Conservation (phyloP, 2,888 invertebrate genomes). For the Tenthredo scrophulariae region DNA sequence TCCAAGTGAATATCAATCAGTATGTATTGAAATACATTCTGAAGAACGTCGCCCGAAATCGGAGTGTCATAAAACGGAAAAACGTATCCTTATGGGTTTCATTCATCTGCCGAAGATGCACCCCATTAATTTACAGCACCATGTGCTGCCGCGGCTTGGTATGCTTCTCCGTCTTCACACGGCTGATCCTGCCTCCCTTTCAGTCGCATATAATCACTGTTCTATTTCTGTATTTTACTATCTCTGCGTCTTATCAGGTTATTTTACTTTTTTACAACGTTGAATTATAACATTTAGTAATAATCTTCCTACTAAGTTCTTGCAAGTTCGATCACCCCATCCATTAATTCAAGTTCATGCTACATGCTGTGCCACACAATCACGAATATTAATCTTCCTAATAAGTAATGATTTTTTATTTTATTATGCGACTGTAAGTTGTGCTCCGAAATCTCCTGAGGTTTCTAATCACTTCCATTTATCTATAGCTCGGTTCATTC, state of each 20-base stretch:
- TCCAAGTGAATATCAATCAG: not conserved
- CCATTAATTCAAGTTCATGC: not conserved
- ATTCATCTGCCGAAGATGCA: not conserved
- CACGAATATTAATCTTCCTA: not conserved
- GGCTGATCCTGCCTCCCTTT: not conserved
- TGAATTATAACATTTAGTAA: not conserved
- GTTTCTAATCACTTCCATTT: not conserved
- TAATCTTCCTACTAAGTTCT: not conserved
- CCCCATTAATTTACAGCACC: not conserved
- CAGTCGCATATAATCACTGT: not conserved
- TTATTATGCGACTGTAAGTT: not conserved
- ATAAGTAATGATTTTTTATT: not conserved
- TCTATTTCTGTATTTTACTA: conserved; percentile 13
- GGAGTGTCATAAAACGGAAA: not conserved
- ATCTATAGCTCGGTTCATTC: not conserved
- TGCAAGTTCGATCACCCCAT: not conserved
- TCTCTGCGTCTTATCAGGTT: not conserved
- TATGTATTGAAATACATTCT: not conserved
- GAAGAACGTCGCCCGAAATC: not conserved
- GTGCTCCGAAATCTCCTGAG: not conserved
- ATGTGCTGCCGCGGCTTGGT: not conserved
- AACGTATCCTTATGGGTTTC: not conserved
- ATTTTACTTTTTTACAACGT: not conserved
- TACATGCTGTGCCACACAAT: not conserved
- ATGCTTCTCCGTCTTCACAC: not conserved